These are phyloP conservation scores for Scalopus aquaticus DNA, from an alignment of 2,113 vertebrate genomes.

Conservation along the genomic window DNA sequence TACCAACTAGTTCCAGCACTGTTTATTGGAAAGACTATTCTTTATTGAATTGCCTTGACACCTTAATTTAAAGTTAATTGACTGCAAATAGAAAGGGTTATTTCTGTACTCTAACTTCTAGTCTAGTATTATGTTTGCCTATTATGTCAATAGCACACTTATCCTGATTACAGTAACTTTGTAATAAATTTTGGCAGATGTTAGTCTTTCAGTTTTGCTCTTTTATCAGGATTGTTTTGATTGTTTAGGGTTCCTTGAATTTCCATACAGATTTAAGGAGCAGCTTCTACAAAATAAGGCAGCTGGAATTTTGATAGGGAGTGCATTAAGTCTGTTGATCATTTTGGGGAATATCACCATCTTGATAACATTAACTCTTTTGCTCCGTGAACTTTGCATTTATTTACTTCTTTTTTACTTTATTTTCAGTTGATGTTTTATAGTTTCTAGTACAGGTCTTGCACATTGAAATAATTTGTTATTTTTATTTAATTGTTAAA, in stretches of 20 bases:
- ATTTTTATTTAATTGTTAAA: background rate
- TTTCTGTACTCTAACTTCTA: background rate
- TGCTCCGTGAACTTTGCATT: background rate
- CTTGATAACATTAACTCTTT: background rate
- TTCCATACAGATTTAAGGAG: background rate
- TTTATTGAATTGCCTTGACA: background rate
- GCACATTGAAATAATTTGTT: background rate
- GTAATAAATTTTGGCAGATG: background rate
- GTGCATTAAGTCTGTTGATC: background rate
- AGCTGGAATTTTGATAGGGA: background rate
- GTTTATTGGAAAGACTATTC: no score
- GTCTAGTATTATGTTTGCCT: background rate
- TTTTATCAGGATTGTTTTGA: background rate
- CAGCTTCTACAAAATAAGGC: background rate
- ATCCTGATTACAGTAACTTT: background rate
- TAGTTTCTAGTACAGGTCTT: background rate
- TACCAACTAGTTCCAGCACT: no score
- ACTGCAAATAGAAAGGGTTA: background rate
- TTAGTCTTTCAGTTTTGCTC: background rate
- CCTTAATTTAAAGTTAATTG: background rate
- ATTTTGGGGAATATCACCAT: background rate
- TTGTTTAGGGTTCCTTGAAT: background rate
- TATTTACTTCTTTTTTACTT: background rate
- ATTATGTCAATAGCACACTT: background rate
- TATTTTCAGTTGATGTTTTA: background rate